Conservation (phyloP, 2,113 vertebrate species). For the Oreochromis niloticus region DNA sequence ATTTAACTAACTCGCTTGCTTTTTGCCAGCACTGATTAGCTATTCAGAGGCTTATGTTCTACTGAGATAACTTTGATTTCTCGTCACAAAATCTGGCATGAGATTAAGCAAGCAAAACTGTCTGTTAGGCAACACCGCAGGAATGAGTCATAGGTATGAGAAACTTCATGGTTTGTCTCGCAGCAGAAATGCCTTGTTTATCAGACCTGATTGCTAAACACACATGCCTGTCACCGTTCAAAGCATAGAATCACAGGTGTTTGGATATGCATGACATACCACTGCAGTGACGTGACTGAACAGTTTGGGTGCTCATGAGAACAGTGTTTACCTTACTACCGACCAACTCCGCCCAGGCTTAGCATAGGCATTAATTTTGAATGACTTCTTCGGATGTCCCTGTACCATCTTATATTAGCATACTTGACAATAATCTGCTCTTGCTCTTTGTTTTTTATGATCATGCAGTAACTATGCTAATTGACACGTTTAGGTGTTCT, state of each 20-base stretch:
- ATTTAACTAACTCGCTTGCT: not conserved
- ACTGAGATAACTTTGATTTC: not conserved
- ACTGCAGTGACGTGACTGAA: not conserved
- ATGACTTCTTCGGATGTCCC: not conserved
- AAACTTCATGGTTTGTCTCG: not conserved
- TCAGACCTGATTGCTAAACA: not conserved
- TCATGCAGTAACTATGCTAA: not conserved
- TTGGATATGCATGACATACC: not conserved
- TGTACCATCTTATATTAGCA: not conserved
- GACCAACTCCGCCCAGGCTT: not conserved
- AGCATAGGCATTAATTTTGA: not conserved
- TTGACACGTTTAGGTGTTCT: not conserved
- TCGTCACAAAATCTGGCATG: not conserved
- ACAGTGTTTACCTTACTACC: not conserved
- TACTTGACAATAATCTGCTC: not conserved
- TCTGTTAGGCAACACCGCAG: not conserved
- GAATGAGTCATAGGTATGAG: conserved; percentile 9
- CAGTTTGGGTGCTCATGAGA: not conserved
- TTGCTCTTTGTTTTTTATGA: not conserved
- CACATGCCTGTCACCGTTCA: not conserved
- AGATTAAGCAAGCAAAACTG: not conserved
- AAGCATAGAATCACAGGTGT: not conserved
- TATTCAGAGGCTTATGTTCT: not conserved
- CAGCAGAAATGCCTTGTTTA: not conserved
- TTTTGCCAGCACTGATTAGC: not conserved